A percentile compares a stretch with the other conserved stretches of the same genome.
Evolutionary conservation across 2,888 invertebrate species (phyloP).

Genomic region (Sarcophaga carnaria): DNA sequence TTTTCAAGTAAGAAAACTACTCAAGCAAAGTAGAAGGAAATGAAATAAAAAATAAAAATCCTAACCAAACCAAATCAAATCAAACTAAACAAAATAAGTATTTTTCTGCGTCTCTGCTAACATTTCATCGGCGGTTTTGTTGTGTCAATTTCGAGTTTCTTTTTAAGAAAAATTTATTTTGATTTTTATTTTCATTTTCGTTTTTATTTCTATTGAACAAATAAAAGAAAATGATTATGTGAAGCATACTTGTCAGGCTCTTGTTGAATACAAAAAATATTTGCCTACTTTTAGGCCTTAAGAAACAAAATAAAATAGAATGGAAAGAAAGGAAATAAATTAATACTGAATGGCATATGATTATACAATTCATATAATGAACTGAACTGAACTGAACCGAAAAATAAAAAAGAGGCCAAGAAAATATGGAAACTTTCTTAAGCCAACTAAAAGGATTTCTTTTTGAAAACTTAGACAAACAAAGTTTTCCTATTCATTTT

Average conservation of each 20-base stretch:
- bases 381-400: no score
- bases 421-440: no score
- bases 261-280: constrained; percentile 33
- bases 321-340: neutral
- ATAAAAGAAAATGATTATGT: constrained; percentile 32
- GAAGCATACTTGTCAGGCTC: constrained; percentile 32
- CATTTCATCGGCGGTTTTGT: neutral
- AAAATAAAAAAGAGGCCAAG: no score
- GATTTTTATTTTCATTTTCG: constrained; percentile 3
- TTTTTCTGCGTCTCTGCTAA: neutral
- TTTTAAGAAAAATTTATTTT: neutral
- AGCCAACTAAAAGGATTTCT: no score
- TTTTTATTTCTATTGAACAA: constrained; percentile 27
- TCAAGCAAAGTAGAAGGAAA: neutral
- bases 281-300: constrained; percentile 58
- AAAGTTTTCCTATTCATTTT: no score
- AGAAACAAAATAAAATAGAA: neutral
- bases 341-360: constrained; percentile 1
- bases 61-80: constrained; percentile 41
- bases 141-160: neutral
- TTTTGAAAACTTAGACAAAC: no score
- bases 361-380: neutral
- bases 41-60: constrained; percentile 1
- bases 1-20: constrained; percentile 7
- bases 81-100: neutral